A percentile compares a stretch with the other conserved stretches of the same genome.
phyloP scores from a whole-genome alignment of 1,140 invertebrate genomes.

The Phymorhynchus buccinoides region DNA sequence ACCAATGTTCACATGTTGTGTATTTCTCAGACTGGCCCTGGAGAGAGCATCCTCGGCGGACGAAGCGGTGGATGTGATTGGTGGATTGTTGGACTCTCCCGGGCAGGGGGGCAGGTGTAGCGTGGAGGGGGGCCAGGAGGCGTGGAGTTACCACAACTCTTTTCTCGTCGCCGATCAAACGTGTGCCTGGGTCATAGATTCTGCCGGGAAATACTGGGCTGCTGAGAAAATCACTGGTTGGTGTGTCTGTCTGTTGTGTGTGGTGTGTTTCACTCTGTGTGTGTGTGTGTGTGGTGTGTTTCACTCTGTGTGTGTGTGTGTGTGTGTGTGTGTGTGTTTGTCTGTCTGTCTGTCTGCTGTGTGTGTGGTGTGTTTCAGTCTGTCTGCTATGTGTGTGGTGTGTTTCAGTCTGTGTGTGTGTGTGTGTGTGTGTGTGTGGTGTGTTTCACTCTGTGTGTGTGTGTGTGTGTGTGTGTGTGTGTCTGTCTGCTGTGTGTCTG shows the following conservation, averaged over 20 bases:
- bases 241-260: too few relatives aligned
- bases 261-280: not conserved
- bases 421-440: not conserved
- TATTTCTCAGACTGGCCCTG: constrained; percentile 75
- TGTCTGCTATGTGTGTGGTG: not conserved
- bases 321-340: not conserved
- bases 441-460: not conserved
- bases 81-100: constrained; percentile 78
- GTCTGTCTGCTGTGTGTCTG: not conserved
- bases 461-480: not conserved
- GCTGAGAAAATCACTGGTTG: constrained; percentile 80
- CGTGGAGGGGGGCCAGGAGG: constrained; percentile 58
- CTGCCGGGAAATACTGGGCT: constrained; percentile 78
- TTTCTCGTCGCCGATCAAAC: constrained; percentile 64
- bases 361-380: not conserved
- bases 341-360: not conserved
- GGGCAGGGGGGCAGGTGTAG: constrained; percentile 83
- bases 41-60: constrained; percentile 79
- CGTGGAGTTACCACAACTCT: constrained; percentile 63
- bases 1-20: too few relatives aligned
- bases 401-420: not conserved
- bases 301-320: not conserved
- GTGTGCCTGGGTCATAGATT: constrained; percentile 70
- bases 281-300: constrained; percentile 17
- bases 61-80: constrained; percentile 80